Conservation (phyloP, 2,888 invertebrate genomes). For the Matsumyia berberina region DNA sequence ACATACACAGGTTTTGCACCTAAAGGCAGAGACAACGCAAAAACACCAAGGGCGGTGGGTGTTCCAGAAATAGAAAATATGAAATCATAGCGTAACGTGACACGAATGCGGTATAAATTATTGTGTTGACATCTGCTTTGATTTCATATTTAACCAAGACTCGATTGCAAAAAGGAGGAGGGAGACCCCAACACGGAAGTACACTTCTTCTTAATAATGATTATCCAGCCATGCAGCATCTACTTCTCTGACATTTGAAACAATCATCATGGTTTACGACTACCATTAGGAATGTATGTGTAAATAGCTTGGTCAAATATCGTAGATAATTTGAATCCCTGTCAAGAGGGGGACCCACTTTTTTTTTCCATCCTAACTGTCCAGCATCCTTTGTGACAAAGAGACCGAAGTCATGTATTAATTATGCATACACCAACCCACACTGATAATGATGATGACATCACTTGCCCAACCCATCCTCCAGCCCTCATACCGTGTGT, state of each 20-base stretch:
- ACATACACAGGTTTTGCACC: conserved; percentile 1
- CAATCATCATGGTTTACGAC: conserved; percentile 3
- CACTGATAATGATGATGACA: conserved; percentile 21
- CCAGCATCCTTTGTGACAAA: too few species aligned
- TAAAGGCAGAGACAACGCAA: conserved; percentile 4
- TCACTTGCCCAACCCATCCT: not conserved
- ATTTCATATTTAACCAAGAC: conserved; percentile 39
- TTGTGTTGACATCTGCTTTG: conserved; percentile 64
- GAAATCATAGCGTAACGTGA: conserved; percentile 59
- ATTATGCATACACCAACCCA: not conserved
- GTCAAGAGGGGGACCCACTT: too few species aligned
- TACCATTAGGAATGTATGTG: conserved; percentile 1
- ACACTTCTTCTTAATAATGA: conserved; percentile 1
- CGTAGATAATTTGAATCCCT: not conserved
- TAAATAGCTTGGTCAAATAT: conserved; percentile 5
- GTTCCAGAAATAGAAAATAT: conserved; percentile 33
- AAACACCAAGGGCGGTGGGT: conserved; percentile 4
- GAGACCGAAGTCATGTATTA: not conserved
- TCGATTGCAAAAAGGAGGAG: conserved; percentile 13
- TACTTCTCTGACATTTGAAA: conserved; percentile 4
- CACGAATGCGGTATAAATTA: conserved; percentile 61
- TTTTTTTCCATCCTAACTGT: too few species aligned
- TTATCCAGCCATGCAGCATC: not conserved
- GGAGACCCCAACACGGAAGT: not conserved
- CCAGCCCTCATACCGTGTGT: not conserved